Evolutionary conservation across 2,888 invertebrate genomes (phyloP).

Genomic region (Anoplius nigerrimus): DNA sequence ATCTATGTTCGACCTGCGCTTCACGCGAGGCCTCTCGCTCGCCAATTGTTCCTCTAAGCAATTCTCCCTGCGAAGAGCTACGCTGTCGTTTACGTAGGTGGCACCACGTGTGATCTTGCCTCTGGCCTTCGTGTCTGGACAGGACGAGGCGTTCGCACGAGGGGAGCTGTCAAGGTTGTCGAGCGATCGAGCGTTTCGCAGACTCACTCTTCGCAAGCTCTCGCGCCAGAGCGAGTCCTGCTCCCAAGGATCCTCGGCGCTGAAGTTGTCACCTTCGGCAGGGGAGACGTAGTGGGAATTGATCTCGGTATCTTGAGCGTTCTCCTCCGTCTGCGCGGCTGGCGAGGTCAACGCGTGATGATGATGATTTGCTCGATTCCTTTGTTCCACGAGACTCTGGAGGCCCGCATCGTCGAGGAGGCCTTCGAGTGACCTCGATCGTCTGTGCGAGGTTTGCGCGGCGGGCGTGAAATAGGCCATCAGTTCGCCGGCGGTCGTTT

Average conservation of each 20-base stretch:
- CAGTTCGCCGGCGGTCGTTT: slow-evolving; percentile 25
- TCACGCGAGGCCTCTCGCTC: slow-evolving; percentile 42
- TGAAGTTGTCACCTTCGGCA: slow-evolving; percentile 29
- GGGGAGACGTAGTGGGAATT: not conserved
- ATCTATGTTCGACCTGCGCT: slow-evolving; percentile 54
- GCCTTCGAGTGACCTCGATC: slow-evolving; percentile 79
- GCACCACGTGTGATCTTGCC: slow-evolving; percentile 82
- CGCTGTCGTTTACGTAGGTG: slow-evolving; percentile 86
- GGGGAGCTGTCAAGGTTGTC: slow-evolving; percentile 82
- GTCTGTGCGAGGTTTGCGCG: slow-evolving; percentile 70
- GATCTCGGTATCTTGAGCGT: not conserved
- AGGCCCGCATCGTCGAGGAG: slow-evolving; percentile 77
- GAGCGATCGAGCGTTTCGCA: slow-evolving; percentile 88
- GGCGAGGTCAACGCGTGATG: slow-evolving; percentile 38
- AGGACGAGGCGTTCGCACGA: not conserved
- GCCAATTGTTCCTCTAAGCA: slow-evolving; percentile 40
- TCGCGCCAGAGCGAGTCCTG: slow-evolving; percentile 90
- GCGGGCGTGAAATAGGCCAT: slow-evolving; percentile 32
- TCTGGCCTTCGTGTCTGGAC: slow-evolving; percentile 53
- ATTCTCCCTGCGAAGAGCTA: slow-evolving; percentile 77
- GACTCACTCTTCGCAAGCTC: slow-evolving; percentile 85
- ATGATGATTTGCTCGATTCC: slow-evolving; percentile 59
- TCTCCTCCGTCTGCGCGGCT: slow-evolving; percentile 25
- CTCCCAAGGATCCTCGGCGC: slow-evolving; percentile 85
- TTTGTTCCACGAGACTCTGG: slow-evolving; percentile 65